Conservation (phyloP, 2,797 vertebrate species). For the Coreius guichenoti region DNA sequence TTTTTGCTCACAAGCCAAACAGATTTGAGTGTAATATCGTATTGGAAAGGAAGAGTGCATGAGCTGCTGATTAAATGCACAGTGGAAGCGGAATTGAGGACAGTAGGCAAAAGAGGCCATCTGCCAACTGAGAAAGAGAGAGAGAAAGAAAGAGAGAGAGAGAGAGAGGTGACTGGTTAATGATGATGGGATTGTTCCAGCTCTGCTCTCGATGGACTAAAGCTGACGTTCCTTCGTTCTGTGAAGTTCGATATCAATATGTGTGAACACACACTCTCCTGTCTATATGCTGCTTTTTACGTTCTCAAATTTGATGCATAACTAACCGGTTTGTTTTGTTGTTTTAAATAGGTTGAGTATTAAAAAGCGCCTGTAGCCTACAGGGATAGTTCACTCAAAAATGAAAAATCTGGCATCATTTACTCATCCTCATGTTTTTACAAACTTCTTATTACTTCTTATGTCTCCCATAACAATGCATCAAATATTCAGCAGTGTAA, state of each 20-base stretch:
- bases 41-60: slow-evolving; percentile 25
- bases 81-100: slow-evolving; percentile 52
- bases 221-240: slow-evolving; percentile 37
- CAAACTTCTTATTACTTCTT: not conserved
- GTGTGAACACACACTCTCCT: not conserved
- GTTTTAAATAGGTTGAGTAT: not conserved
- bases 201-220: slow-evolving; percentile 29
- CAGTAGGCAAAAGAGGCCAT: slow-evolving; percentile 49
- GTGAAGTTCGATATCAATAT: slow-evolving; percentile 19
- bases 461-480: not conserved
- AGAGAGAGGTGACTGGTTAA: slow-evolving; percentile 23
- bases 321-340: not conserved
- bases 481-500: not conserved
- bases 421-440: not conserved
- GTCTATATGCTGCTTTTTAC: not conserved
- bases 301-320: not conserved
- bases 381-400: not conserved
- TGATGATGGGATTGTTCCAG: slow-evolving; percentile 39
- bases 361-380: not conserved
- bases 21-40: slow-evolving; percentile 37
- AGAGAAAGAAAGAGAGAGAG: not conserved
- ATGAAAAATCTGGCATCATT: not conserved
- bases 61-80: slow-evolving; percentile 39
- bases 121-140: slow-evolving; percentile 43
- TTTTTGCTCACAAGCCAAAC: not conserved